A percentile compares a stretch with the other conserved stretches of the same genome.
phyloP scores from a whole-genome alignment of 2,113 vertebrate genomes.

The Jacana jacana region DNA sequence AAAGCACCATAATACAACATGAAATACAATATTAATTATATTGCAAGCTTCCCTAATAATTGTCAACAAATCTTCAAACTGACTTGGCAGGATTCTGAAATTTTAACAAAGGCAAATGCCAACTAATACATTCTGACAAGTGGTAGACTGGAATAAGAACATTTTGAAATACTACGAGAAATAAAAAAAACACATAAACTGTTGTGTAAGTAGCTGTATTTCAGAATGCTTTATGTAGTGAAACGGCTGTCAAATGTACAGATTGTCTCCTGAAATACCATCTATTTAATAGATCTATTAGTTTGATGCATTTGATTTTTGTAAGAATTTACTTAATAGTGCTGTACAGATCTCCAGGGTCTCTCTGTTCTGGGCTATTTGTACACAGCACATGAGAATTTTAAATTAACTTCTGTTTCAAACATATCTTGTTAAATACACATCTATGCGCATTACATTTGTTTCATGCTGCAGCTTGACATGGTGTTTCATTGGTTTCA shows the following conservation, averaged over 20 bases:
- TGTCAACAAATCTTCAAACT: not conserved
- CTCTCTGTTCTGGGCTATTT: conserved; percentile 15
- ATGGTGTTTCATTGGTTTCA: not conserved
- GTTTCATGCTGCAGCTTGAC: not conserved
- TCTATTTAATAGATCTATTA: not conserved
- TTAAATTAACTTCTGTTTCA: not conserved
- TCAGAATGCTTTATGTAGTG: not conserved
- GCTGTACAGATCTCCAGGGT: not conserved
- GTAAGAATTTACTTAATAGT: not conserved
- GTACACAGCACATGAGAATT: not conserved
- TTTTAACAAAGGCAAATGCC: not conserved
- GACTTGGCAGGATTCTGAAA: not conserved
- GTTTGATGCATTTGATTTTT: conserved; percentile 2
- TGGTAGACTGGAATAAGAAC: not conserved
- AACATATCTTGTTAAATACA: not conserved
- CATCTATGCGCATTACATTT: not conserved
- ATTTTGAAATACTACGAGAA: not conserved
- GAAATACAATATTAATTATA: conserved; percentile 1
- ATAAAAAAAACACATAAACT: not conserved
- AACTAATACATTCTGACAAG: not conserved
- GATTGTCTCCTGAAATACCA: not conserved
- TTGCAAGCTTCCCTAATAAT: not conserved
- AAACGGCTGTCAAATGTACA: not conserved
- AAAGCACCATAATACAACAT: not conserved
- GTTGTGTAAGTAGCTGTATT: not conserved